Base-by-base conservation (phyloP, 2,888 invertebrate species). In the Dryobota labecula region DNA sequence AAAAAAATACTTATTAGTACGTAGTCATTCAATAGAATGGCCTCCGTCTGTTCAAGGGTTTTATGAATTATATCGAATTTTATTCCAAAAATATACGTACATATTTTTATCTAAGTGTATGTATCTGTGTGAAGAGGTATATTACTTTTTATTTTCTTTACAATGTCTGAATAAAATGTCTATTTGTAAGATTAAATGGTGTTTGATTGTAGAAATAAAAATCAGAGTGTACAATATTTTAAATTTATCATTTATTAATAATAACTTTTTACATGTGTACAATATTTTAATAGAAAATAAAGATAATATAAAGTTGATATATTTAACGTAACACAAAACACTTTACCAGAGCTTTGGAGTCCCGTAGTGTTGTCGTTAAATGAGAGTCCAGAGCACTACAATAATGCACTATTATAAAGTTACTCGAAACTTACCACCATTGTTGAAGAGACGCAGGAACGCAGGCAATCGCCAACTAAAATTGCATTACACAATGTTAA, bases 151-250 rank as follows among this genome's bases (percentile, higher is more conserved):
- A 93, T 94, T 95, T 95, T 92, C 91, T 95, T 94, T 94, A 95
- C 94, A 94, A 94, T 93, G 91, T 95, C 94, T 92, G 88, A 95
- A 94, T 95, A 95, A 95, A 95, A 90, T 92, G 90, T 95, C 93
- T 94, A 92, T 94, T 93, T 94, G 87, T 94, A 95, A 92, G 85
- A 89, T 87, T 80, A 76, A 76, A 75, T 58, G 72, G 84, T 53
- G 86, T 90, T 90, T 94, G 30, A 75, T 71, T 88, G 68, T 71
- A 79, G 57, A 88, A 93, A 91, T 91, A 72, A 94, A 94, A 94
- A 70, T 77, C 60, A n/a, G n/a, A 65, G 74, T 84, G 79, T 89
- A 93, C 93, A 87, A 83, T 78, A 69, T 77, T 78, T 70, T 68
- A 58, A 76, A 79, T 74, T 9, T 79, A 70, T 79, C 63, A 80